Base-by-base conservation (phyloP, 2,888 invertebrate species). In the Eumerus sabulonum region DNA sequence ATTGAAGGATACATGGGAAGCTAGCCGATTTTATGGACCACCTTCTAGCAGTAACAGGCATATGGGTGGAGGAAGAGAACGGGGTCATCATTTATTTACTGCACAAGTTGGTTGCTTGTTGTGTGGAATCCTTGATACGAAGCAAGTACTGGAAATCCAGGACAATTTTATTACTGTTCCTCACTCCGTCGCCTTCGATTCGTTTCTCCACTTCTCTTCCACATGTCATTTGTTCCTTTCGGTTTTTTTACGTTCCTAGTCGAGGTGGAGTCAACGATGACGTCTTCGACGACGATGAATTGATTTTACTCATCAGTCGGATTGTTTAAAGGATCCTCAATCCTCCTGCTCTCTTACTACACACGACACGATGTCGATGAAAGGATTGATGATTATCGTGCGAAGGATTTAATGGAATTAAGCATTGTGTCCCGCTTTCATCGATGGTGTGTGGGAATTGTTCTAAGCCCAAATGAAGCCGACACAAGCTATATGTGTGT, bases 111-210 rank as follows among this genome's bases (percentile, higher is more conserved):
- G 27, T 48, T 47, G 40, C 48, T 16, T 17, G 12, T 27, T 47
- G 35, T 45, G 35, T 2, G 42, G 70, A 71, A 71, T 62, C 48
- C 54, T 13, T 71, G 62, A 71, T 71, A 42, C 56, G 70, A 56
- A 54, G 35, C 35, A 63, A 48, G 42, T 36, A 53, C 44, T 40
- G 40, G 17, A 71, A 56, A 63, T 71, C 48, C 47, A 54, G 18
- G 36, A 71, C 56, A 71, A 62, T 63, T 63, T 56, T 63, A 71
- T 71, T 71, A 63, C 54, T 48, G 9, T n/a, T 70, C 54, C 54
- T 48, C 54, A 56, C 54, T 56, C 35, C 40, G 47, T 47, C 19
- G 36, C 5, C 16, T 9, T 1, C 5, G 17, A 51, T 19, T 38
- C 38, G 13, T 51, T 38, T 40, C 16, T 44, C 27, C 59, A n/a